These are phyloP conservation scores for Sinocyclocheilus maitianheensis DNA, from an alignment of 2,113 vertebrate species.

Conservation along the genomic window DNA sequence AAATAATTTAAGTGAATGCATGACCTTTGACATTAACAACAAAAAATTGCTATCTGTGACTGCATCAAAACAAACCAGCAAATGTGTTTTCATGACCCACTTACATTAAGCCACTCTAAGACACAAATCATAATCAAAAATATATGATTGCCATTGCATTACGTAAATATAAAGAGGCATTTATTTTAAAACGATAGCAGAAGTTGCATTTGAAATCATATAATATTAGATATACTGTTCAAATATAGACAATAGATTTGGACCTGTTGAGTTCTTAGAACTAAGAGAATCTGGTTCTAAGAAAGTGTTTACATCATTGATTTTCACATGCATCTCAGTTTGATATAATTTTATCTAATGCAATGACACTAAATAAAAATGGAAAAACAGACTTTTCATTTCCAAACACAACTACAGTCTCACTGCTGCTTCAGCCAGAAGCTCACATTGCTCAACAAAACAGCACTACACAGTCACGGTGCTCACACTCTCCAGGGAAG, in stretches of 20 bases:
- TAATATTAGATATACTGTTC: neutral
- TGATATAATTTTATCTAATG: neutral
- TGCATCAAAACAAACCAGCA: neutral
- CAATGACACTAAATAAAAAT: neutral
- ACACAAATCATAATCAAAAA: neutral
- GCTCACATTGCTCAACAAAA: neutral
- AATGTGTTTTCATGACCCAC: neutral
- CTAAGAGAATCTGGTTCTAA: too few species aligned
- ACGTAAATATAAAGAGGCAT: neutral
- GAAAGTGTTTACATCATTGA: neutral
- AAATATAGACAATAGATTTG: neutral
- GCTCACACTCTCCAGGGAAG: neutral
- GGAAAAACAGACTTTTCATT: neutral
- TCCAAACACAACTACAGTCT: neutral
- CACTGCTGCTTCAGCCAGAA: neutral
- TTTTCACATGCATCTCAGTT: neutral
- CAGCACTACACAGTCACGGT: neutral
- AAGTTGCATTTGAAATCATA: neutral
- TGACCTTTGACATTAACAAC: neutral
- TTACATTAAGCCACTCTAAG: neutral
- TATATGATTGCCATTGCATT: neutral
- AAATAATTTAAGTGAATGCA: neutral
- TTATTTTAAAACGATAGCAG: neutral
- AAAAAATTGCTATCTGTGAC: neutral
- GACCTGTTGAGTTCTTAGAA: too few species aligned